Conservation (phyloP, 2,797 vertebrate genomes). For the Miichthys miiuy region DNA sequence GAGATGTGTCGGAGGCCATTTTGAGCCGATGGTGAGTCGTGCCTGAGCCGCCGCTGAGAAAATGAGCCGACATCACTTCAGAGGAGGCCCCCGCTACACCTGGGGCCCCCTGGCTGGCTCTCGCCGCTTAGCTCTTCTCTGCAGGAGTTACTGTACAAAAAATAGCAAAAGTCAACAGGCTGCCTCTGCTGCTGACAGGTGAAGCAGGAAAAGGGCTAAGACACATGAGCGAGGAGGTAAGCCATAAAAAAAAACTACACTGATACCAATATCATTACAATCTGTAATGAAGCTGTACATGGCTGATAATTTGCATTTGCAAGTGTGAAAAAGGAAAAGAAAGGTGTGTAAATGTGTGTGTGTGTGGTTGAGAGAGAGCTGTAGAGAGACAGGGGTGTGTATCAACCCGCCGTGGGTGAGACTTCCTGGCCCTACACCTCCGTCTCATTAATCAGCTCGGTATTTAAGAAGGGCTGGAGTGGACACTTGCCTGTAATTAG, state of each 20-base stretch:
- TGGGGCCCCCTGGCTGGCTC: conserved; percentile 54
- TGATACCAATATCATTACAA: conserved; percentile 49
- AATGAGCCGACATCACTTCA: conserved; percentile 79
- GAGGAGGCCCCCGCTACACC: conserved; percentile 69
- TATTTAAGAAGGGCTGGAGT: conserved; percentile 88
- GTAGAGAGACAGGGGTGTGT: conserved; percentile 60
- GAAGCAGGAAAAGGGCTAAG: conserved; percentile 23
- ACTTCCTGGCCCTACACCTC: conserved; percentile 94
- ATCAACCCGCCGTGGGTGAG: conserved; percentile 91
- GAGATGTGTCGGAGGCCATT: conserved; percentile 80
- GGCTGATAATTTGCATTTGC: conserved; percentile 58
- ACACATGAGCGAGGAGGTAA: conserved; percentile 26
- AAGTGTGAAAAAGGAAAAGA: conserved; percentile 60
- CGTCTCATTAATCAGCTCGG: conserved; percentile 96
- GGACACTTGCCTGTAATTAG: conserved; percentile 91
- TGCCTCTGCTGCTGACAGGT: conserved; percentile 41
- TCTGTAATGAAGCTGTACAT: conserved; percentile 60
- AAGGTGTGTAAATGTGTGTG: conserved; percentile 39
- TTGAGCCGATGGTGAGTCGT: conserved; percentile 76
- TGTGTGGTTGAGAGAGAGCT: conserved; percentile 26
- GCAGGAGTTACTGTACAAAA: conserved; percentile 55
- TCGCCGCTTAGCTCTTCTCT: conserved; percentile 47
- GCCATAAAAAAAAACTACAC: conserved; percentile 21
- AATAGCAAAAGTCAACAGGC: conserved; percentile 49
- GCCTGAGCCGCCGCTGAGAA: conserved; percentile 75